These are phyloP conservation scores for Ochotona princeps DNA, from an alignment of 2,113 vertebrate species.

Conservation along the genomic window DNA sequence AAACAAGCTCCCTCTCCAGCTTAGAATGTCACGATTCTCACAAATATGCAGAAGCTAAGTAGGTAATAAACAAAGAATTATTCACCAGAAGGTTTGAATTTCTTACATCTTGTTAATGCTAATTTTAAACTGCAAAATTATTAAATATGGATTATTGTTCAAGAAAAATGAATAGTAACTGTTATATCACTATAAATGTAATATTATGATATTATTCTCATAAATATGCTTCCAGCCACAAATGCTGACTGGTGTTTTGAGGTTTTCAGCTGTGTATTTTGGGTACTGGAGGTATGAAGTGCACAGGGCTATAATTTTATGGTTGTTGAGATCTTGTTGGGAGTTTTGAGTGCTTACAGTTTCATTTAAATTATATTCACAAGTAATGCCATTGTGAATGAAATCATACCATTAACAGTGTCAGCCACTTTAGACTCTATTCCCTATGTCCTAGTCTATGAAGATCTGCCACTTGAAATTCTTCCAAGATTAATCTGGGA, in stretches of 20 bases:
- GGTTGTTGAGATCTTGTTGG: conserved; percentile 1
- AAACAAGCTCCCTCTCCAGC: background rate
- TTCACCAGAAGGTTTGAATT: background rate
- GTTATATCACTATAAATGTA: background rate
- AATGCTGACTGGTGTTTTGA: conserved; percentile 33
- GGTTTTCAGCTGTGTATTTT: conserved; percentile 37
- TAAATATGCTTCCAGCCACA: conserved; percentile 40
- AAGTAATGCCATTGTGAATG: conserved; percentile 74
- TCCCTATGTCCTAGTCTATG: conserved; percentile 72
- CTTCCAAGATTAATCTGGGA: conserved; percentile 72
- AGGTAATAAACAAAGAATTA: background rate
- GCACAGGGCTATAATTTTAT: conserved; percentile 45
- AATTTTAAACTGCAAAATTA: conserved; percentile 47
- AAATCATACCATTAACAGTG: conserved; percentile 76
- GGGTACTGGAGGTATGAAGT: background rate
- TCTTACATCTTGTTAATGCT: background rate
- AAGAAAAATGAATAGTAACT: conserved; percentile 30
- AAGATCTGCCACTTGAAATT: conserved; percentile 68
- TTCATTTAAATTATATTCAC: conserved; percentile 73
- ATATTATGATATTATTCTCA: background rate
- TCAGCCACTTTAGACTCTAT: conserved; percentile 72
- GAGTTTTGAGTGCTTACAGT: conserved; percentile 51
- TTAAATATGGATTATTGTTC: background rate
- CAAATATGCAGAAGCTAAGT: background rate
- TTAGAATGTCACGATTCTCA: background rate